phyloP scores from a whole-genome alignment of 1,140 invertebrate species.

The Chironomus tepperi region DNA sequence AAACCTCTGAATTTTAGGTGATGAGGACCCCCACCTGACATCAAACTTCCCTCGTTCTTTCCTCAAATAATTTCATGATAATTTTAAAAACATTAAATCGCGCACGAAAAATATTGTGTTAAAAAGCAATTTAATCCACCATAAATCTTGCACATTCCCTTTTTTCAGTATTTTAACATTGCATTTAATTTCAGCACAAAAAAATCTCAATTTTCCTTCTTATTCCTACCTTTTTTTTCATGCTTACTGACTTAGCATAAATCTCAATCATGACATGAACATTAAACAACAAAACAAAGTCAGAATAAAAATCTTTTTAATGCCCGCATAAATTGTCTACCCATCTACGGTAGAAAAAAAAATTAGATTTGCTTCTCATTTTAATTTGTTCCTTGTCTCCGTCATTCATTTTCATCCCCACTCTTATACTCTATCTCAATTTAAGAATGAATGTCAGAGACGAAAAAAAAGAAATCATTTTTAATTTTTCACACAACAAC shows the following conservation, averaged over 20 bases:
- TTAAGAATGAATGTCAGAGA: neutral
- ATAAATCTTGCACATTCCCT: neutral
- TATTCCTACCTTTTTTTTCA: neutral
- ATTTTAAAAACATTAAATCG: too few species aligned
- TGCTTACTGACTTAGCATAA: neutral
- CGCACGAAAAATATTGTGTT: too few species aligned
- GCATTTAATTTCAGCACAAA: neutral
- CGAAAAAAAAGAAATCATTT: conserved; percentile 2
- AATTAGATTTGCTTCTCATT: neutral
- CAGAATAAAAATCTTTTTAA: conserved; percentile 14
- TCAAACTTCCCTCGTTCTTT: too few species aligned
- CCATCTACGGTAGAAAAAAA: neutral
- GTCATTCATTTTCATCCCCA: neutral
- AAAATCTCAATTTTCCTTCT: conserved; percentile 7
- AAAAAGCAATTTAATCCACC: neutral
- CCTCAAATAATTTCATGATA: too few species aligned
- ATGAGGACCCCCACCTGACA: too few species aligned
- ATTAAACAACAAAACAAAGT: conserved; percentile 14
- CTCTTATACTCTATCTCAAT: too few species aligned
- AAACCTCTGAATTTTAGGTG: too few species aligned
- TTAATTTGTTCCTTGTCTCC: neutral
- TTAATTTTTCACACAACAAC: neutral
- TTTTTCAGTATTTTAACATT: neutral
- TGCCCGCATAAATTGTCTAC: neutral
- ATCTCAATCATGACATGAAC: conserved; percentile 12